These are phyloP conservation scores for Amniataba percoides DNA, from an alignment of 2,797 vertebrate genomes.

Conservation along the genomic window DNA sequence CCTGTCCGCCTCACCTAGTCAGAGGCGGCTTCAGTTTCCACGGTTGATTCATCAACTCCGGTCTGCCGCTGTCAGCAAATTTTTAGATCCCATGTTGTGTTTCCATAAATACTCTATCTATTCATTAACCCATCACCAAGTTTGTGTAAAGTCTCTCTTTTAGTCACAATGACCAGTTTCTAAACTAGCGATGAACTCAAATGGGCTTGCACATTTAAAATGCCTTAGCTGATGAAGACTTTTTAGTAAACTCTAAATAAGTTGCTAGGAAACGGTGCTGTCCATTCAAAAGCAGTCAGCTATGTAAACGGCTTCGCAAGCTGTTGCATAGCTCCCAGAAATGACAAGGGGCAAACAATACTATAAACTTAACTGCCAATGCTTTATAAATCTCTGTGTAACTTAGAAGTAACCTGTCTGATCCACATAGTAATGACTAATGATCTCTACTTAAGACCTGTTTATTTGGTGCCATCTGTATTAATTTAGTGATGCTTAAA, in stretches of 20 bases:
- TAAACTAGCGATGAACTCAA: no score
- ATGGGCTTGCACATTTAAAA: no score
- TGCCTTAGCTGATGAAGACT: no score
- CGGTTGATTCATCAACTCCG: slow-evolving; percentile 19
- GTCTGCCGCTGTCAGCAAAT: slow-evolving; percentile 10
- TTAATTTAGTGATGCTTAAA: neutral
- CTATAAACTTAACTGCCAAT: neutral
- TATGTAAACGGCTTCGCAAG: no score
- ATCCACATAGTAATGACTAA: neutral
- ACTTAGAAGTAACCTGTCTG: neutral
- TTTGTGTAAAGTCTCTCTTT: no score
- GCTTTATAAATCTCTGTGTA: neutral
- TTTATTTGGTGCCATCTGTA: neutral
- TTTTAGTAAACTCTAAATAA: no score
- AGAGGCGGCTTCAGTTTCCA: slow-evolving; percentile 5
- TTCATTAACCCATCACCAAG: neutral
- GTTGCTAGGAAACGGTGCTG: no score
- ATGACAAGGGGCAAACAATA: neutral
- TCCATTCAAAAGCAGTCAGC: no score
- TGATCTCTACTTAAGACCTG: neutral
- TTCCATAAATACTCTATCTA: neutral
- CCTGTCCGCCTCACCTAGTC: slow-evolving; percentile 39
- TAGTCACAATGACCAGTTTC: no score
- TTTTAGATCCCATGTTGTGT: neutral
- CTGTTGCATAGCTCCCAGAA: neutral